A percentile compares a stretch with the other conserved stretches of the same genome.
Evolutionary conservation across 2,888 invertebrate species (phyloP).

Genomic region (Coenonympha arcania): DNA sequence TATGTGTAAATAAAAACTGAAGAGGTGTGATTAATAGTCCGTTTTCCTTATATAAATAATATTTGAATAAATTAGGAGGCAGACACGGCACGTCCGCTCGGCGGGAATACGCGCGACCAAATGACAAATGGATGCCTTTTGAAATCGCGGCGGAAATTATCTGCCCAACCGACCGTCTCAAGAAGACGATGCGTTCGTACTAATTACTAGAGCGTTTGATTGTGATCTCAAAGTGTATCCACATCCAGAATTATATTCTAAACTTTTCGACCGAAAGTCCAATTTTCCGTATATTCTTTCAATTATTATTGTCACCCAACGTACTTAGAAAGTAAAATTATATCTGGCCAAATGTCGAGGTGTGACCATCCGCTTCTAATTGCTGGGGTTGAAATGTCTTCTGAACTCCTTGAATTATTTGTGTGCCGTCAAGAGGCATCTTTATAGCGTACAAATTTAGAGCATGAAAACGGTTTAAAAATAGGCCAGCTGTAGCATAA

Average conservation of each 20-base stretch:
- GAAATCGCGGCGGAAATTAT: conserved; percentile 72
- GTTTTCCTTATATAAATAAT: conserved; percentile 74
- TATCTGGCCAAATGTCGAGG: conserved; percentile 65
- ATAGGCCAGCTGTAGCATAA: conserved; percentile 32
- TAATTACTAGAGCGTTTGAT: conserved; percentile 72
- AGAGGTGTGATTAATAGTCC: conserved; percentile 71
- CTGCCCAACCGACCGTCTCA: conserved; percentile 68
- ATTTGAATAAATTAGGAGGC: conserved; percentile 71
- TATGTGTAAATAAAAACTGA: conserved; percentile 69
- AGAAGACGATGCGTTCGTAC: conserved; percentile 62
- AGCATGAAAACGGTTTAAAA: conserved; percentile 53
- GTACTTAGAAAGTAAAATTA: conserved; percentile 72
- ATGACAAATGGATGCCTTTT: conserved; percentile 73
- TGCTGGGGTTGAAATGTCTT: conserved; percentile 56
- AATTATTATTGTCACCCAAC: conserved; percentile 66
- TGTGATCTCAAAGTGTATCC: conserved; percentile 50
- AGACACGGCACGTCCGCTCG: conserved; percentile 60
- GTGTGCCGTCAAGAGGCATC: conserved; percentile 56
- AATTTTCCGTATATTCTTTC: conserved; percentile 31
- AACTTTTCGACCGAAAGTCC: conserved; percentile 33
- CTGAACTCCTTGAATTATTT: conserved; percentile 49
- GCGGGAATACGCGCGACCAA: conserved; percentile 62
- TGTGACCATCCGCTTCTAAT: conserved; percentile 73
- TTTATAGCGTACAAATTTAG: conserved; percentile 51
- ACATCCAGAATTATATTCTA: conserved; percentile 41